Percentiles rank a stretch among this genome's conserved stretches.
phyloP scores from a whole-genome alignment of 2,113 vertebrate genomes.

The Oceanodroma tethys region DNA sequence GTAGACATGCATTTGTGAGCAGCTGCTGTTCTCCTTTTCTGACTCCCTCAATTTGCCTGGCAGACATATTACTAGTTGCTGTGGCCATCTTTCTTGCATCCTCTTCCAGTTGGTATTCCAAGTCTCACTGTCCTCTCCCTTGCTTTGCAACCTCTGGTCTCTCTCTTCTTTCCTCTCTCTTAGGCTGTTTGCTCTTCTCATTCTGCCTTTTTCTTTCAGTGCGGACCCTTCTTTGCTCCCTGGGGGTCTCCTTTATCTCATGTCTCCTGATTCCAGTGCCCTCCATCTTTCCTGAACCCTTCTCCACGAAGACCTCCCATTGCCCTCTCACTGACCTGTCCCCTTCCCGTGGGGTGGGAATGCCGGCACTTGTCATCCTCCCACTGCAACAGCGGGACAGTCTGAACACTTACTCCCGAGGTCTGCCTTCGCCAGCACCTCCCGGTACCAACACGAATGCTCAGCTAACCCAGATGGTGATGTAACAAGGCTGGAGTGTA shows the following conservation, averaged over 20 bases:
- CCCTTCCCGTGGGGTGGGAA: neutral
- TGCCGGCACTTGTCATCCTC: neutral
- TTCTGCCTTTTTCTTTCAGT: neutral
- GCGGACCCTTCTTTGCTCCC: neutral
- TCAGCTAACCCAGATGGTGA: slow-evolving; percentile 21
- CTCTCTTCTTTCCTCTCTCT: neutral
- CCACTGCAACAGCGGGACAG: neutral
- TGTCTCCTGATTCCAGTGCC: accelerated
- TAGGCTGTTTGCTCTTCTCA: neutral
- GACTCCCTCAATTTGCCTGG: neutral
- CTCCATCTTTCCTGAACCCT: neutral
- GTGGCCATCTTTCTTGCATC: neutral
- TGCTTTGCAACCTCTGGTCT: neutral
- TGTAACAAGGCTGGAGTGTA: slow-evolving; percentile 10
- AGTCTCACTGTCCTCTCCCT: neutral
- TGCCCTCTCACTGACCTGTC: neutral
- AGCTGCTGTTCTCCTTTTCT: neutral
- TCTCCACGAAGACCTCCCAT: neutral
- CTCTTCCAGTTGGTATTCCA: neutral
- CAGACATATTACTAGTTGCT: neutral
- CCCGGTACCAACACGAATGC: neutral
- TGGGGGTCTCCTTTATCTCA: neutral
- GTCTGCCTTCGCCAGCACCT: neutral
- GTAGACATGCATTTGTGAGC: neutral
- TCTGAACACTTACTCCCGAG: neutral